Base-by-base conservation (phyloP, 2,113 vertebrate species). In the Brienomyrus brachyistius region DNA sequence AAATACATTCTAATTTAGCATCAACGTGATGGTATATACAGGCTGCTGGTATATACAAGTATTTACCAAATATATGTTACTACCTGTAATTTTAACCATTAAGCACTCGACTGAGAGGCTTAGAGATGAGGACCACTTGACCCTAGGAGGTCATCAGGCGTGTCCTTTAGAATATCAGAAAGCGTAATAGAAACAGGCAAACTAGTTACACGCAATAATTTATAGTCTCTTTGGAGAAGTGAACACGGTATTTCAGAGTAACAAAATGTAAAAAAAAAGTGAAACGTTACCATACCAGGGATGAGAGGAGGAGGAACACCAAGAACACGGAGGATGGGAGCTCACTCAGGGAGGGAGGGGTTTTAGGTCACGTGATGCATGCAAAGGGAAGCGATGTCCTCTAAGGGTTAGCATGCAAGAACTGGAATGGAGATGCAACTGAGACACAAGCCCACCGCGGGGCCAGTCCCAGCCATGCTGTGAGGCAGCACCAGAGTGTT, bases 381-480 rank as follows among this genome's bases (percentile, higher is more conserved):
- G 98, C 98, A 98, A 96, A 95, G 21, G 21, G 92, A 94, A 94
- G 93, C 92, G 95, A 95, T 91, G 92, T 97, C 97, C 96, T 96
- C 95, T 95, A 93, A 43, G 86, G 94, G 96, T 95, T 96, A 97
- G 94, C 97, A 98, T 98, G 97, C 97, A 97, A 94, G 93, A 91
- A 95, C 95, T 94, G 95, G 94, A 96, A 93, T 92, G 93, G 95
- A 95, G 87, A 93, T 92, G 94, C 91, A 95, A 88, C 95, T 96
- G 95, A 92, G 96, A 96, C 94, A 97, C 93, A 97, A 96, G 94
- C 95, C 95, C 96, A 94, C 95, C 93, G 95, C 31, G 89, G 45
- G 83, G 47, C 31, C 83, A 31, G 43, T 23, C n/a, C 85, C 19
- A 54, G 48, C 50, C 85, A 87, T 15, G 6, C 50, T 15, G 51